These are phyloP conservation scores for Typhlichthys subterraneus DNA, from an alignment of 2,797 vertebrate genomes.

Conservation along the genomic window DNA sequence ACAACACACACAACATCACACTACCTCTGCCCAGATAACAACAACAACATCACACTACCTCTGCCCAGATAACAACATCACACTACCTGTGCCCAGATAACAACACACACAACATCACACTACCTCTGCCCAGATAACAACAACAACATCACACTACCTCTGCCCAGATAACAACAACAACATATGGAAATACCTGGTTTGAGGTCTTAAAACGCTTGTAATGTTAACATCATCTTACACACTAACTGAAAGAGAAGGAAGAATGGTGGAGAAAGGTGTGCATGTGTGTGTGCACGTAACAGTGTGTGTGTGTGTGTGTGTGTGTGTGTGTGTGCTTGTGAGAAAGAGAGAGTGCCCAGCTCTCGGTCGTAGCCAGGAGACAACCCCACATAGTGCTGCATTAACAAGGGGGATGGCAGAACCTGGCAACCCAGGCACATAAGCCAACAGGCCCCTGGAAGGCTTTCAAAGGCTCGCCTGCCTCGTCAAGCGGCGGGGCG, in stretches of 20 bases:
- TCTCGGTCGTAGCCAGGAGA: constrained; percentile 35
- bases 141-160: not conserved
- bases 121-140: too few species aligned
- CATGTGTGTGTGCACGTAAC: not conserved
- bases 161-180: not conserved
- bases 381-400: constrained; percentile 43
- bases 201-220: too few species aligned
- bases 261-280: constrained; percentile 3
- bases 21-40: not conserved
- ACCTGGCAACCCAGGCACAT: constrained; percentile 71
- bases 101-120: too few species aligned
- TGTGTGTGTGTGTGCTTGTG: constrained; percentile 12
- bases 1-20: too few species aligned
- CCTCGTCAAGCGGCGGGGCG: constrained; percentile 56
- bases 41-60: not conserved
- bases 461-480: constrained; percentile 65
- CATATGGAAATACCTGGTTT: not conserved
- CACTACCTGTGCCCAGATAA: too few species aligned
- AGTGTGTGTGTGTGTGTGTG: not conserved
- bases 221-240: not conserved
- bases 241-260: not conserved
- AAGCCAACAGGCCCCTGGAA: constrained; percentile 61
- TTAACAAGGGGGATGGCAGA: constrained; percentile 68
- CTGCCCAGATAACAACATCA: not conserved
- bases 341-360: constrained; percentile 26